phyloP scores from a whole-genome alignment of 2,888 invertebrate species.

The Oscheius onirici region DNA sequence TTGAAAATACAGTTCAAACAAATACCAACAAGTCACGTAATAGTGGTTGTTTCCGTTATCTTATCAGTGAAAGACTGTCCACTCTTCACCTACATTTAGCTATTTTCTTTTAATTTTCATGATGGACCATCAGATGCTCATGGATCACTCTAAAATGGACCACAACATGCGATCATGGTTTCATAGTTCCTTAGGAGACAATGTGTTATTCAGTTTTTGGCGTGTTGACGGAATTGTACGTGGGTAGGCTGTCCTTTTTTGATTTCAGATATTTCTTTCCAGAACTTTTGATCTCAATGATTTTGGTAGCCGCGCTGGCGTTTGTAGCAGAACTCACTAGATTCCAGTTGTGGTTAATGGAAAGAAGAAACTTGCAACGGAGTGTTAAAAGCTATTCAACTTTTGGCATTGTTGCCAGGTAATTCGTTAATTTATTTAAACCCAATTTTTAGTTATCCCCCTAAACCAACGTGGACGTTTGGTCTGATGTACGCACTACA shows the following conservation, averaged over 20 bases:
- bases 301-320: not conserved
- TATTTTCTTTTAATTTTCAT: not conserved
- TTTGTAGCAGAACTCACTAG: not conserved
- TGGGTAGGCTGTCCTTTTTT: slow-evolving; percentile 8
- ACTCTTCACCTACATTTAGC: not conserved
- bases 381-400: slow-evolving; percentile 16
- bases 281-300: slow-evolving; percentile 14
- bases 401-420: slow-evolving; percentile 16
- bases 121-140: slow-evolving; percentile 10
- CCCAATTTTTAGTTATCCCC: not conserved
- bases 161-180: slow-evolving; percentile 17
- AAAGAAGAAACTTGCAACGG: not conserved
- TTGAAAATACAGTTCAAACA: too few species aligned
- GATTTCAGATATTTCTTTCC: not conserved
- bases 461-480: not conserved
- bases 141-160: slow-evolving; percentile 3
- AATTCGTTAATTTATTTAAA: not conserved
- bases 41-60: slow-evolving; percentile 10
- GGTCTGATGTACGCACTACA: slow-evolving; percentile 10
- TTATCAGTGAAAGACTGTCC: slow-evolving; percentile 13
- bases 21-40: too few species aligned
- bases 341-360: slow-evolving; percentile 16
- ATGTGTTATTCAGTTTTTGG: slow-evolving; percentile 16
- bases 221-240: not conserved
- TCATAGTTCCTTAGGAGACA: not conserved